Evolutionary conservation across 2,888 invertebrate species (phyloP), one percentile per base, ranked within the genome.

Genomic region (Gastracanthus pulcherrimus): DNA sequence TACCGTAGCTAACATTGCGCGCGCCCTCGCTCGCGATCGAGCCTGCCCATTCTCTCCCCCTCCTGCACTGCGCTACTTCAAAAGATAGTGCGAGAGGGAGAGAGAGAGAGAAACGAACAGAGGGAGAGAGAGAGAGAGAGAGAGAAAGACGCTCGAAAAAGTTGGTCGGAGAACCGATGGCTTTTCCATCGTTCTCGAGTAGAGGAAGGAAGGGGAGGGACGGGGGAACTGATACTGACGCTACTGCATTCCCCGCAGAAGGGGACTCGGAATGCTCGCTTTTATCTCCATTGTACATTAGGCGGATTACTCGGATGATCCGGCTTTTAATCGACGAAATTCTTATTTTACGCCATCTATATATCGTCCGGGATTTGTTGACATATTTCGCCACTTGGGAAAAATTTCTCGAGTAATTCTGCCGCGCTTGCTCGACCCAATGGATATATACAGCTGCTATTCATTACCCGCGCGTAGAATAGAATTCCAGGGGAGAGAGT

Each of bases 181-280:
- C 84, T 83, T 85, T 82, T 81, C 83, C 81, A 83, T 83, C 76
- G 75, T 26, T 26, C n/a, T 38, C 38, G 5, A 1, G 6, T 16
- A 9, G 13, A 9, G 19, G 26, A 19, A 23, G 19, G 26, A n/a
- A n/a, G 36, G 16, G 26, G 26, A 26, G 16, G 13, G 34, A 16
- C 29, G 72, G 7, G 3, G 16, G 45, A 31, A 7, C 29, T 13
- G 26, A 36, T 72, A 26, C 36, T 13, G 26, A 31, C 41, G 31
- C 19, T 16, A n/a, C 23, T 41, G 31, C 48, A 69, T 62, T 75
- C 48, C 31, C 16, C 5, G 58, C 6, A 41, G 19, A 6, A 45
- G 6, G 38, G 60, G 48, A 45, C 36, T 31, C 11, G 51, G 51
- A 67, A 67, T 48, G 48, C 36, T 58, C 70, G 78, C 67, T 75